Base-by-base conservation (phyloP, 2,888 invertebrate genomes). In the Micropterix aruncella region DNA sequence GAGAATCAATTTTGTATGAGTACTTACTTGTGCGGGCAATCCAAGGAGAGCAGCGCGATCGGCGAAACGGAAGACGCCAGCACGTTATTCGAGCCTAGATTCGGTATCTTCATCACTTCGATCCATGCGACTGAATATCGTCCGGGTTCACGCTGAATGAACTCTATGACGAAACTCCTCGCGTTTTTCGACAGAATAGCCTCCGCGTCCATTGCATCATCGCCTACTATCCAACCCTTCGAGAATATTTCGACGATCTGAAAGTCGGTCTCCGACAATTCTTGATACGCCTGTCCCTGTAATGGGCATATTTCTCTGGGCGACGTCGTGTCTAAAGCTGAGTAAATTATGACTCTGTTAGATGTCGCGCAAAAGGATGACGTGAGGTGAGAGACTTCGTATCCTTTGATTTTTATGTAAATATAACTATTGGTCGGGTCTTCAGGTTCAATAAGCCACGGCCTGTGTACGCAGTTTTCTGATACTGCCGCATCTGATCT, bases 381-480 rank as follows among this genome's bases (percentile, higher is more conserved):
- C 1, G 66, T 60, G 60, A 48, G 63, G 53, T 60, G 54, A 50
- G 59, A 65, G 55, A 80, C 63, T 59, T 77, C 70, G 53, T 72
- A 77, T 1, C 85, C 85, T 45, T 76, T 77, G 12, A 85, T 68
- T 60, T 80, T 80, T 5, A 86, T 62, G 54, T 82, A 85, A 37
- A 86, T 67, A 57, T 80, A 85, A 57, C 83, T 76, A 45, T 79
- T 78, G 41, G 73, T 67, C 1, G 77, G 69, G 51, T 82, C 80
- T 52, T 82, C 80, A 1, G 85, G 85, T 57, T 84, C 83, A 45
- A 86, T 80, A 1, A 85, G 63, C 85, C 85, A 86, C 1, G 85
- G 85, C 56, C 83, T 78, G 55, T 81, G 79, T 18, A 80, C 75
- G 58, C 85, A 85, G 45, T 68, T 68, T 7, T 59, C 57, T 1